phyloP scores from a whole-genome alignment of 53 echinoderm and acorn worm genomes.

The Holothuria scabra region DNA sequence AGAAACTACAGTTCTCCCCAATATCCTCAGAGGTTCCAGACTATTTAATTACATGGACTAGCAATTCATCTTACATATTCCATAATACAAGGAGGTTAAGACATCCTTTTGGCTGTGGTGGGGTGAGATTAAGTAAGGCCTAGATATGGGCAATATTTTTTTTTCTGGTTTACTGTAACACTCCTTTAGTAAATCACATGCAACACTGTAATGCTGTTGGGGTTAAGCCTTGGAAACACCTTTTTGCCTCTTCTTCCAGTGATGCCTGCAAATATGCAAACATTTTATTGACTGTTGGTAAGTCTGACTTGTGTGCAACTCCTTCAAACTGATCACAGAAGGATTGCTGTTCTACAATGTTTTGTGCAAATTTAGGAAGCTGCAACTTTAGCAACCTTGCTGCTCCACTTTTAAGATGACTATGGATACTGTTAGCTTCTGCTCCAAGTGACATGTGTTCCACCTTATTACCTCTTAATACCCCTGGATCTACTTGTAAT shows the following conservation, averaged over 20 bases:
- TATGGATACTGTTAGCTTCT: not conserved
- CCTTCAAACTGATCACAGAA: slow-evolving; percentile 20
- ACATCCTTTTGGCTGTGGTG: not conserved
- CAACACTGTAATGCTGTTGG: slow-evolving; percentile 18
- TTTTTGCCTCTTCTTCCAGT: slow-evolving; percentile 9
- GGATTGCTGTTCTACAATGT: not conserved
- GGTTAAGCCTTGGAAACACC: not conserved
- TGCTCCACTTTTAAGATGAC: not conserved
- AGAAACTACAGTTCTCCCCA: too few relatives aligned
- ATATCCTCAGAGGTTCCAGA: slow-evolving; percentile 22
- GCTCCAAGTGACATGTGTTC: not conserved
- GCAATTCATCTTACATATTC: slow-evolving; percentile 13
- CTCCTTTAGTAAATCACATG: not conserved
- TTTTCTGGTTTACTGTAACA: not conserved
- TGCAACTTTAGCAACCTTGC: not conserved
- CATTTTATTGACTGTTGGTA: slow-evolving; percentile 11
- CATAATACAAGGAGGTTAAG: not conserved
- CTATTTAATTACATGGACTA: not conserved
- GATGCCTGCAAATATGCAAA: slow-evolving; percentile 17
- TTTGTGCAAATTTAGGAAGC: not conserved
- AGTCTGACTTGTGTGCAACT: not conserved
- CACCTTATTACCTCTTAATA: not conserved
- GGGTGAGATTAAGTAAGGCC: not conserved
- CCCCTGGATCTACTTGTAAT: too few relatives aligned
- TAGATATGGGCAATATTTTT: slow-evolving; percentile 7